Evolutionary conservation across 2,113 vertebrate species (phyloP).

Genomic region (Plestiodon gilberti): DNA sequence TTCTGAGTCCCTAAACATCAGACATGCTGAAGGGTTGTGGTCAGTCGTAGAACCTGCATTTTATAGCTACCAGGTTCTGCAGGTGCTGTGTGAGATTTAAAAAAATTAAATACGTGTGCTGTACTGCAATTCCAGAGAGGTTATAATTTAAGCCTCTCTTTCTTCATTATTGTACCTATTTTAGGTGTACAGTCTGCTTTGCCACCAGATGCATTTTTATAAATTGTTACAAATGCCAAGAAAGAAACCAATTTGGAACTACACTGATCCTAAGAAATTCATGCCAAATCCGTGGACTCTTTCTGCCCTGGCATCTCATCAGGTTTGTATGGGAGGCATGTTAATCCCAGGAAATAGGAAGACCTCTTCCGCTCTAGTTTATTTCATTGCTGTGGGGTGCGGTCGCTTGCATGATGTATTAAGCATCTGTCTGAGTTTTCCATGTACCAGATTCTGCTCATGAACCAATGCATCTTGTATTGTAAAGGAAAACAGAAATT

Average conservation of each 20-base stretch:
- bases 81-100: neutral
- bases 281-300: neutral
- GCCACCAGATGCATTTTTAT: neutral
- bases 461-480: neutral
- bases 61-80: neutral
- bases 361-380: neutral
- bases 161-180: neutral
- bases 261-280: neutral
- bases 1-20: neutral
- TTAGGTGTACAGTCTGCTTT: neutral
- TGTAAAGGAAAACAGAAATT: neutral
- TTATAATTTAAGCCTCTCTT: neutral
- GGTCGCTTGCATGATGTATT: neutral
- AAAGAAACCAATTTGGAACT: neutral
- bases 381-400: neutral
- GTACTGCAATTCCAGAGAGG: conserved; percentile 11
- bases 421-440: neutral
- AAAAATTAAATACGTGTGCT: neutral
- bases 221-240: neutral
- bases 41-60: neutral
- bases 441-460: rapidly evolving
- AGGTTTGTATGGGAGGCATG: neutral
- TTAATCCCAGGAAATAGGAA: neutral
- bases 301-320: neutral
- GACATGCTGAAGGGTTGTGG: neutral